Conservation (phyloP, 2,797 vertebrate genomes). For the Champsocephalus esox region DNA sequence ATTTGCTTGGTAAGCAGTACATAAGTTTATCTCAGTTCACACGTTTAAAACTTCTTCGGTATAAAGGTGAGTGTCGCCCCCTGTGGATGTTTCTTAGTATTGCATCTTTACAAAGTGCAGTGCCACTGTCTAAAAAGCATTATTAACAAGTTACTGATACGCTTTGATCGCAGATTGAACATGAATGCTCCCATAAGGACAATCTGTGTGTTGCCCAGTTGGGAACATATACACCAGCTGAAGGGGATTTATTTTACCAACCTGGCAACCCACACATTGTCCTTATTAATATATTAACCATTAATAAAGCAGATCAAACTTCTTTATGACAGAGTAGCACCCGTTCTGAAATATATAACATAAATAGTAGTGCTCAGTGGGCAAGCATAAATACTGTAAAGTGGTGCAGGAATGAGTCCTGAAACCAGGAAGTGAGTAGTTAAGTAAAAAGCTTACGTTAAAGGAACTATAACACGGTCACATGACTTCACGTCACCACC, state of each 20-base stretch:
- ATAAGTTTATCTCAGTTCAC: conserved; percentile 16
- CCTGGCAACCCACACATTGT: not conserved
- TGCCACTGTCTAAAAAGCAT: not conserved
- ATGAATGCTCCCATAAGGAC: not conserved
- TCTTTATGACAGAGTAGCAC: not conserved
- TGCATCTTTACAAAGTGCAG: not conserved
- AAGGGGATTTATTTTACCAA: not conserved
- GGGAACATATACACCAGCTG: not conserved
- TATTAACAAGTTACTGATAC: not conserved
- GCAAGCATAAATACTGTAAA: conserved; percentile 23
- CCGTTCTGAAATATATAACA: not conserved
- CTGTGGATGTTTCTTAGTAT: conserved; percentile 48
- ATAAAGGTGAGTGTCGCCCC: conserved; percentile 61
- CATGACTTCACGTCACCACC: no score
- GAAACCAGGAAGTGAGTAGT: no score
- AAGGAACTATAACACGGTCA: no score
- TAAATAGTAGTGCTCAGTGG: not conserved
- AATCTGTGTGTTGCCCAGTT: not conserved
- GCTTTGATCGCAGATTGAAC: conserved; percentile 1
- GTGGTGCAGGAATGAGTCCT: not conserved
- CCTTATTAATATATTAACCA: not conserved
- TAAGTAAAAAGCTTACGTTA: no score
- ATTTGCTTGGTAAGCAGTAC: conserved; percentile 57
- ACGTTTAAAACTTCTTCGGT: not conserved
- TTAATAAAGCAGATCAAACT: conserved; percentile 3